These are phyloP conservation scores for Eulithis testata DNA, from an alignment of 2,888 invertebrate species.

Conservation along the genomic window DNA sequence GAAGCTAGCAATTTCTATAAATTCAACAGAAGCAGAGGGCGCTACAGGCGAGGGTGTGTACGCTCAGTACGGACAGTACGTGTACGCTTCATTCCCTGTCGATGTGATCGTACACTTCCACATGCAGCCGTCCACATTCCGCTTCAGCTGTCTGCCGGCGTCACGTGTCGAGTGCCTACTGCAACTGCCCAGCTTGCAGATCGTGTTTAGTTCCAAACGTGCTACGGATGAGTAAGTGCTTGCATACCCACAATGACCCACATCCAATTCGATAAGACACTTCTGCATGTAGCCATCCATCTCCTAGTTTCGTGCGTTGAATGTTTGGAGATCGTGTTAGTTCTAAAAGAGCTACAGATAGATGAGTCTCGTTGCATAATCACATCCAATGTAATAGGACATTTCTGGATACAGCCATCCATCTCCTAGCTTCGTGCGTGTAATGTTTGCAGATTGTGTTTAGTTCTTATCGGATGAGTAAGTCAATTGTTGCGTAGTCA, in stretches of 20 bases:
- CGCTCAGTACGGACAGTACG: conserved; percentile 90
- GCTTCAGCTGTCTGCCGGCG: conserved; percentile 98
- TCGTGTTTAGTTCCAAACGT: conserved; percentile 97
- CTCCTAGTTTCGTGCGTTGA: conserved; percentile 90
- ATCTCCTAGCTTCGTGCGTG: conserved; percentile 87
- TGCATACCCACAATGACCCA: no score
- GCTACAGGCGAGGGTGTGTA: conserved; percentile 65
- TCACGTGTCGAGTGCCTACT: conserved; percentile 98
- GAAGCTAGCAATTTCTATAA: no score
- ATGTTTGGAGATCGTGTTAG: conserved; percentile 98
- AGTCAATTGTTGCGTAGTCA: conserved; percentile 48
- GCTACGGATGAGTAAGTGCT: conserved; percentile 88
- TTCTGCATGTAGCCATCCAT: no score
- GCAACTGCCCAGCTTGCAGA: conserved; percentile 97
- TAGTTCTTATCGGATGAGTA: conserved; percentile 93
- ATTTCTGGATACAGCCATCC: no score
- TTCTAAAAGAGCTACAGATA: conserved; percentile 93
- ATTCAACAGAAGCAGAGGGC: conserved; percentile 65
- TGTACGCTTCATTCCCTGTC: conserved; percentile 97
- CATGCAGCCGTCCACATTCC: conserved; percentile 98
- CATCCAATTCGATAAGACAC: no score
- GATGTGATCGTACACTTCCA: conserved; percentile 99
- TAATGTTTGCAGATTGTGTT: conserved; percentile 99
- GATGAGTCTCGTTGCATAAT: conserved; percentile 70
- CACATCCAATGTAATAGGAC: no score